Base-by-base conservation (phyloP, 2,797 vertebrate species). In the Malurus splendens region DNA sequence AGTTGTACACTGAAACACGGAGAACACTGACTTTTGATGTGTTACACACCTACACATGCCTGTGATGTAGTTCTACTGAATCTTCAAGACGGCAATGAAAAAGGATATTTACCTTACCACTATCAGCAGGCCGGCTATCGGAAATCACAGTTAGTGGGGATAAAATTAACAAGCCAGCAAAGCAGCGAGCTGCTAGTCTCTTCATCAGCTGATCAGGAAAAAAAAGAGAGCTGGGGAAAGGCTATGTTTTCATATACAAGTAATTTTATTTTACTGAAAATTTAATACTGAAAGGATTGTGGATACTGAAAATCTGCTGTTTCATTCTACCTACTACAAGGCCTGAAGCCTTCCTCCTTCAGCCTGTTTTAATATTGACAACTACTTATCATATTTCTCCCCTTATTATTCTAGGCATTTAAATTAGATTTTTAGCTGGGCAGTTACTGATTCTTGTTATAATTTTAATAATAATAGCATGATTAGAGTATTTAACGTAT, bases 131-230 rank as follows among this genome's bases (percentile, higher is more conserved):
- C 98, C 98, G 98, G 97, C 98, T 98, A 97, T 98, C 98, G 93
- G 98, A 98, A 98, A 98, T 98, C 98, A 98, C 98, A 98, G 98
- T 98, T 98, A 99, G 98, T 98, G 99, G 98, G 98, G 98, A 99
- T 98, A 99, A 99, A 99, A 99, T 99, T 99, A 99, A 98, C 98
- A 99, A 98, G 95, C 98, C 99, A 98, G 99, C 98, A 99, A 99
- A 99, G 98, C 98, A 98, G 98, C 98, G 98, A 98, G 99, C 98
- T 98, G 98, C 99, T 98, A 99, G 98, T 98, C 98, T 99, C 98
- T 99, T 99, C 99, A 99, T 99, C 99, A 99, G 99, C 98, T 99
- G 99, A 99, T 99, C 99, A 98, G 98, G 98, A 98, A 98, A 98
- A 98, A 97, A 98, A 98, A 97, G 97, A 98, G 98, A 98, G 98